A percentile compares a stretch with the other conserved stretches of the same genome.
phyloP scores from a whole-genome alignment of 1,140 invertebrate genomes.

The Frieseomelitta varia region DNA sequence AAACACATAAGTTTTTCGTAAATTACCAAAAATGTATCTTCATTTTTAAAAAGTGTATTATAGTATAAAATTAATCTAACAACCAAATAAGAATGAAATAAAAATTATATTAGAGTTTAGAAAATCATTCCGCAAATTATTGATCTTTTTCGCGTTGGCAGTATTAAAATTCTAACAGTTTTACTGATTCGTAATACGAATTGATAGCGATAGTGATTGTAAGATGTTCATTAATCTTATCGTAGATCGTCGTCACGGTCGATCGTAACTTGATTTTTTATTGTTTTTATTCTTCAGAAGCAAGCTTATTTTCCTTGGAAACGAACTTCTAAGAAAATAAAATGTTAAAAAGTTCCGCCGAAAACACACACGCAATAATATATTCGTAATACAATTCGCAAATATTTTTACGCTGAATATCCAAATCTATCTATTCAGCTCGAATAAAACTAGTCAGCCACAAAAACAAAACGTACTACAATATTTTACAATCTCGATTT shows the following conservation, averaged over 20 bases:
- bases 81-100: no score
- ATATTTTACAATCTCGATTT: not conserved
- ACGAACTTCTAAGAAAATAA: not conserved
- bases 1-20: not conserved
- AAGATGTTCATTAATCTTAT: not conserved
- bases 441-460: no score
- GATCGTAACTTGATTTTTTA: not conserved
- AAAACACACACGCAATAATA: not conserved
- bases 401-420: not conserved
- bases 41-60: not conserved
- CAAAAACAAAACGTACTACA: no score
- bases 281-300: not conserved
- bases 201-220: not conserved
- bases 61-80: not conserved
- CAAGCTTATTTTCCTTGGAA: not conserved
- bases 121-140: not conserved
- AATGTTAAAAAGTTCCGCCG: not conserved
- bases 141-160: not conserved
- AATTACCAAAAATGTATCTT: not conserved
- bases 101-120: no score
- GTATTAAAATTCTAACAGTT: not conserved
- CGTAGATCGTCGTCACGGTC: not conserved
- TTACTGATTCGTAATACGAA: not conserved
- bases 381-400: not conserved
- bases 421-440: not conserved